Base-by-base conservation (phyloP, 2,113 vertebrate genomes). In the Gymnocephalus cernua region DNA sequence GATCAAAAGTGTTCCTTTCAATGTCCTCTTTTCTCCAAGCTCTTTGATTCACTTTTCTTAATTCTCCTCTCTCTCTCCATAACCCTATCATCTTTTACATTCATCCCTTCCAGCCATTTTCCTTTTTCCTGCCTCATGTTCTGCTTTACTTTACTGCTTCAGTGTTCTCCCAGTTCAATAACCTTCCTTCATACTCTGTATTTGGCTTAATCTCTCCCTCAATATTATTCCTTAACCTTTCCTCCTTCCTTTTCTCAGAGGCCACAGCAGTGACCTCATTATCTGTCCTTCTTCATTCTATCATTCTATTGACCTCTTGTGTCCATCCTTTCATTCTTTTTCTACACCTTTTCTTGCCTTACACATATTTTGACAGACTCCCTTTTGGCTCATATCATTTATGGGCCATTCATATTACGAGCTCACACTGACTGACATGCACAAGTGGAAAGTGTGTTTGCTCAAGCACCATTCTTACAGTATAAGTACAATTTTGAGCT, bases 101-200 rank as follows among this genome's bases (percentile, higher is more conserved):
- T 68, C 2, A 41, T 74, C 10, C 82, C 74, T 41, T 68, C 9
- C 35, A 68, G 4, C 14, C 25, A 61, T 80, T 62, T 66, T 79
- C 1, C 29, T 35, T 11, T 58, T 61, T 65, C 23, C 64, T 51
- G 12, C 58, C 15, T 72, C 14, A 61, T 68, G 51, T 41, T 78
- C 48, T 71, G 1, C 70, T 65, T 66, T 29, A 65, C 68, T 74
- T 58, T 70, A 25, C 41, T n/a, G 78, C 54, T 51, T 18, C 32
- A 19, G 2, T 21, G 65, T 66, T 0, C 9, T 45, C 21, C 14
- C 25, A 51, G 27, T 48, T 29, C 6, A 15, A 10, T 19, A 47
- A 2, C n/a, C 58, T 16, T 11, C 15, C 16, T 27, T 59, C 77
- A 72, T 76, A 35, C 54, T 41, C 68, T 76, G 32, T 2, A 51